phyloP scores from a whole-genome alignment of 2,797 vertebrate genomes.

The Amazonetta brasiliensis region DNA sequence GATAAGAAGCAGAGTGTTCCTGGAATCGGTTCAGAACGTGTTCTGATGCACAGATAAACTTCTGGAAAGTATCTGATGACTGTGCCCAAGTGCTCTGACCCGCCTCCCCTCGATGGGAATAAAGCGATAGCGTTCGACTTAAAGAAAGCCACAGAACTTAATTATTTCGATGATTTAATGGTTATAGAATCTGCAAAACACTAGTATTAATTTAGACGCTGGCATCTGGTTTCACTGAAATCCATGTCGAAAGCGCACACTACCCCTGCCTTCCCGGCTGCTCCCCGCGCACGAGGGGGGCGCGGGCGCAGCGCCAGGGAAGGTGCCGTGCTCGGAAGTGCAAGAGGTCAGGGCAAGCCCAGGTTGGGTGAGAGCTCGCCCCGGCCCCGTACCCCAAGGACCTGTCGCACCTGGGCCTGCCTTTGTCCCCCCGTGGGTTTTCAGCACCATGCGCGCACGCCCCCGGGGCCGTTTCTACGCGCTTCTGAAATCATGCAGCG shows the following conservation, averaged over 20 bases:
- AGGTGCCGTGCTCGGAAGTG: not conserved
- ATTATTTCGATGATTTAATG: slow-evolving; percentile 72
- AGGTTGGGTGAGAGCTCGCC: not conserved
- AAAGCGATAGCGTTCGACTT: slow-evolving; percentile 70
- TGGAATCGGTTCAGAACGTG: slow-evolving; percentile 56
- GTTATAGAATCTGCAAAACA: slow-evolving; percentile 68
- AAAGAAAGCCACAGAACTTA: slow-evolving; percentile 62
- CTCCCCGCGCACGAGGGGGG: not conserved
- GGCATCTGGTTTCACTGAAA: slow-evolving; percentile 65
- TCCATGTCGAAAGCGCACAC: not conserved
- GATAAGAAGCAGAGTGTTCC: slow-evolving; percentile 5
- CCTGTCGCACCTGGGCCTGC: not conserved
- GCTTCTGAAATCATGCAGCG: not conserved
- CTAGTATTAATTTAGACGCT: slow-evolving; percentile 43
- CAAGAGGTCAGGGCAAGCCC: not conserved
- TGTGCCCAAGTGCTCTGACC: slow-evolving; percentile 69
- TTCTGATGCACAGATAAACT: slow-evolving; percentile 65
- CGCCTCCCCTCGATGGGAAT: slow-evolving; percentile 64
- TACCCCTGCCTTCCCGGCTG: not conserved
- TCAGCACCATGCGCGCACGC: fast-evolving
- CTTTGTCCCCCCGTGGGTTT: not conserved
- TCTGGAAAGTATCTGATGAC: slow-evolving; percentile 68
- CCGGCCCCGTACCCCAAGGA: not conserved
- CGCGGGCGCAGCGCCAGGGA: not conserved
- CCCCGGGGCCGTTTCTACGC: not conserved